Evolutionary conservation across 2,797 vertebrate genomes (phyloP).

Genomic region (Acropternis orthonyx): DNA sequence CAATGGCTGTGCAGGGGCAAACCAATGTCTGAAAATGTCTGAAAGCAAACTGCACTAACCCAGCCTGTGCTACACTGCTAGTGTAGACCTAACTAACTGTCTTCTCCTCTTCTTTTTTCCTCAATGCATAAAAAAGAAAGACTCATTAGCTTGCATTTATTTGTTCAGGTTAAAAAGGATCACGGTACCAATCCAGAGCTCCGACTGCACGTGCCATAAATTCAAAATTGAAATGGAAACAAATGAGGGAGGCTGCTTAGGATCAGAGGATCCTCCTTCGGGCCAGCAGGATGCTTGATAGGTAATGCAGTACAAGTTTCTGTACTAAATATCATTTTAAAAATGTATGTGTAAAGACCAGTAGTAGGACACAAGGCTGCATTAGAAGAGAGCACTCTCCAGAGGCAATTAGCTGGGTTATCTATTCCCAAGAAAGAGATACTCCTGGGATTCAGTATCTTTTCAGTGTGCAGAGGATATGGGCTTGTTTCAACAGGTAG

Average conservation of each 20-base stretch:
- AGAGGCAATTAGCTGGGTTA: not conserved
- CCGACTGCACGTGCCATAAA: not conserved
- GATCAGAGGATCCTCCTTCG: not conserved
- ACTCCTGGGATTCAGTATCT: not conserved
- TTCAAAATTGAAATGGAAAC: not conserved
- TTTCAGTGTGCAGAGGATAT: not conserved
- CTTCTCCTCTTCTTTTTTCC: not conserved
- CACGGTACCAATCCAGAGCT: not conserved
- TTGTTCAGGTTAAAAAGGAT: not conserved
- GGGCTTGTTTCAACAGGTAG: not conserved
- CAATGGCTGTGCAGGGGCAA: not conserved
- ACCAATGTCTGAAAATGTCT: not conserved
- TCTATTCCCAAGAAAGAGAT: not conserved
- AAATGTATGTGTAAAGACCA: not conserved
- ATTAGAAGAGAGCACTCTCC: not conserved
- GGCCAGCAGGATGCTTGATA: not conserved
- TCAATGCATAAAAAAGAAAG: not conserved
- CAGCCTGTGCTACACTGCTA: not conserved
- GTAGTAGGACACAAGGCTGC: not conserved
- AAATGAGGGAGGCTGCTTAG: not conserved
- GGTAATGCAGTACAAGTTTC: not conserved
- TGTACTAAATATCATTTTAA: not conserved
- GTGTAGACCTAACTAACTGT: rapidly evolving
- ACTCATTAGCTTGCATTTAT: not conserved
- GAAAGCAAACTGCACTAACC: not conserved